These are phyloP conservation scores for Danio tinwini DNA, from an alignment of 2,797 vertebrate genomes.

Conservation along the genomic window DNA sequence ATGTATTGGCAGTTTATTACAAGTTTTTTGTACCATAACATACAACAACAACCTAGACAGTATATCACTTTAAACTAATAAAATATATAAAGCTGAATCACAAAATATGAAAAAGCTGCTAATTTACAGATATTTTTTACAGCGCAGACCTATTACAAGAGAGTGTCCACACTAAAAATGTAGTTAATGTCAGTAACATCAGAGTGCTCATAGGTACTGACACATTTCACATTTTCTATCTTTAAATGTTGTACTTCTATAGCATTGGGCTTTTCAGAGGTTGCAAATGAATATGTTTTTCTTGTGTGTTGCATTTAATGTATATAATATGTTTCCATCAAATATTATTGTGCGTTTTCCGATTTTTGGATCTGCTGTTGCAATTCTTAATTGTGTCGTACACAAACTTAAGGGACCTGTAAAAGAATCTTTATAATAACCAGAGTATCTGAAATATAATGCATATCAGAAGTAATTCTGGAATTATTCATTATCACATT, in stretches of 20 bases:
- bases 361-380: not conserved
- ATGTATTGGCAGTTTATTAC: too few relatives aligned
- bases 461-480: not conserved
- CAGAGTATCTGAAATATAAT: not conserved
- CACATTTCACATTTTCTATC: not conserved
- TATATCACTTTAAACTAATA: too few relatives aligned
- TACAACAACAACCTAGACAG: too few relatives aligned
- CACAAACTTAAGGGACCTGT: not conserved
- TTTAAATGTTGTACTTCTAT: constrained; percentile 13
- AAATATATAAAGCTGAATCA: too few relatives aligned
- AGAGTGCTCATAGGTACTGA: not conserved
- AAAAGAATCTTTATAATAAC: not conserved
- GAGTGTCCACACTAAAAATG: not conserved
- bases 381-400: not conserved
- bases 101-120: too few relatives aligned
- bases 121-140: too few relatives aligned
- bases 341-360: not conserved
- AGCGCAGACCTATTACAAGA: not conserved
- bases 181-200: not conserved
- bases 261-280: not conserved
- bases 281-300: not conserved
- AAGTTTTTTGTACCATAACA: too few relatives aligned
- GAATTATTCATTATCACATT: not conserved
- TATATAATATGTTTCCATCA: constrained; percentile 8
- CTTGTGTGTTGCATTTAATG: constrained; percentile 12